Conservation (phyloP, 2,888 invertebrate genomes). For the Troilus luridus region DNA sequence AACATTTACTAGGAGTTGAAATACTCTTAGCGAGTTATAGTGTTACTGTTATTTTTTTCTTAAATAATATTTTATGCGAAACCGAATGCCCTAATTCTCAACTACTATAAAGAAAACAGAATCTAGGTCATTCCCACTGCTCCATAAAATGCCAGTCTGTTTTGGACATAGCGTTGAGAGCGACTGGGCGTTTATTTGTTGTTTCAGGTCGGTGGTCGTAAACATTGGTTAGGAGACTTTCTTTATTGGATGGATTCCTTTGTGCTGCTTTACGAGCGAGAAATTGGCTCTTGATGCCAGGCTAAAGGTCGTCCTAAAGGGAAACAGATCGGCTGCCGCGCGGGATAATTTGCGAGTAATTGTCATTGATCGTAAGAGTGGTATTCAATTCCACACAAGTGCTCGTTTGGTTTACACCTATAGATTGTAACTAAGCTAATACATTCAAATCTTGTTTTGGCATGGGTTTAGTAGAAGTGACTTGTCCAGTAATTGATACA, state of each 20-base stretch:
- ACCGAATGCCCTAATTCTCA: neutral
- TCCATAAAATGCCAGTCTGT: slow-evolving; percentile 3
- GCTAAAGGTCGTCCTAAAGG: slow-evolving; percentile 30
- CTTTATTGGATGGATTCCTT: slow-evolving; percentile 6
- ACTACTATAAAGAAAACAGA: neutral
- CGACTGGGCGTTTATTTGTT: slow-evolving; percentile 40
- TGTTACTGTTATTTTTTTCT: too few relatives aligned
- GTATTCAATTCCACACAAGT: neutral
- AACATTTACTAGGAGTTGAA: too few relatives aligned
- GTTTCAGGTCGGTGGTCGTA: neutral
- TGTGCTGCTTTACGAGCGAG: slow-evolving; percentile 1
- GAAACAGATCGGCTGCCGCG: neutral
- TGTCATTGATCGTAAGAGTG: neutral
- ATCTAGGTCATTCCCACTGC: slow-evolving; percentile 21
- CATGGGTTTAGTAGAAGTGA: too few relatives aligned
- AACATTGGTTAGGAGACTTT: slow-evolving; percentile 8
- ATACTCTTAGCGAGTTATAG: too few relatives aligned
- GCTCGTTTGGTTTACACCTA: too few relatives aligned
- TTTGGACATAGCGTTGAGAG: neutral
- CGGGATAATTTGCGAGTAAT: neutral
- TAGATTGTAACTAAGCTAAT: too few relatives aligned
- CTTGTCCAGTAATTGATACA: too few relatives aligned
- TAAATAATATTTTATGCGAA: neutral
- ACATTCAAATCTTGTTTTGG: too few relatives aligned
- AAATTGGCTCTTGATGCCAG: slow-evolving; percentile 18